phyloP scores from a whole-genome alignment of 2,113 vertebrate genomes.

The Labeo rohita region DNA sequence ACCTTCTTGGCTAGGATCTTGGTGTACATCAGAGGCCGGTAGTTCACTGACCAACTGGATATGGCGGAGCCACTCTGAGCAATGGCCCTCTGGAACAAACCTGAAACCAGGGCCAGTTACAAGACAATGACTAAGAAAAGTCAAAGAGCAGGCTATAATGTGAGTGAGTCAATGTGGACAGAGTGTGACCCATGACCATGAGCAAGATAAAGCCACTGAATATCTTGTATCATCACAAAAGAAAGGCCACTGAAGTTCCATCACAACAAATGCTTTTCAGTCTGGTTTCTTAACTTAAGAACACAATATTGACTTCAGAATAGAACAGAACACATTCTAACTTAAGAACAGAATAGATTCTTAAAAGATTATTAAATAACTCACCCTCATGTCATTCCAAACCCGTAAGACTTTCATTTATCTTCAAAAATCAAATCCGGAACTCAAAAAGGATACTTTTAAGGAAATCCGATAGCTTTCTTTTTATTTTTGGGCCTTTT shows the following conservation, averaged over 20 bases:
- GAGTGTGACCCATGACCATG: constrained; percentile 3
- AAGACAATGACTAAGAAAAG: constrained; percentile 17
- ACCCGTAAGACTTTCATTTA: no score
- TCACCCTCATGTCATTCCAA: no score
- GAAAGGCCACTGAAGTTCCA: neutral
- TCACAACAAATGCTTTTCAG: neutral
- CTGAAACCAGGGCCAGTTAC: constrained; percentile 64
- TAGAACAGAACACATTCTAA: neutral
- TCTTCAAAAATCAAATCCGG: no score
- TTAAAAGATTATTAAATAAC: no score
- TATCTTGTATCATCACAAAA: neutral
- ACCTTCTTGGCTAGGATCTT: constrained; percentile 90
- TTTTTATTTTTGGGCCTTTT: no score
- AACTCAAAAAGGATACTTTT: no score
- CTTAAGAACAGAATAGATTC: neutral
- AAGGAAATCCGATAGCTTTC: no score
- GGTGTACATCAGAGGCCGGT: constrained; percentile 89
- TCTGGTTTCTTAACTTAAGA: neutral
- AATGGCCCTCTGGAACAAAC: constrained; percentile 93
- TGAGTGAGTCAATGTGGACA: constrained; percentile 19
- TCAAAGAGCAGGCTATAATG: neutral
- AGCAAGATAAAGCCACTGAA: neutral
- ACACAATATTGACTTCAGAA: neutral
- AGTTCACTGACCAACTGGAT: constrained; percentile 96
- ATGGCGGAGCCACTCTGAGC: constrained; percentile 95